Evolutionary conservation across 2,113 vertebrate species (phyloP).

Genomic region (Ailuropoda melanoleuca): DNA sequence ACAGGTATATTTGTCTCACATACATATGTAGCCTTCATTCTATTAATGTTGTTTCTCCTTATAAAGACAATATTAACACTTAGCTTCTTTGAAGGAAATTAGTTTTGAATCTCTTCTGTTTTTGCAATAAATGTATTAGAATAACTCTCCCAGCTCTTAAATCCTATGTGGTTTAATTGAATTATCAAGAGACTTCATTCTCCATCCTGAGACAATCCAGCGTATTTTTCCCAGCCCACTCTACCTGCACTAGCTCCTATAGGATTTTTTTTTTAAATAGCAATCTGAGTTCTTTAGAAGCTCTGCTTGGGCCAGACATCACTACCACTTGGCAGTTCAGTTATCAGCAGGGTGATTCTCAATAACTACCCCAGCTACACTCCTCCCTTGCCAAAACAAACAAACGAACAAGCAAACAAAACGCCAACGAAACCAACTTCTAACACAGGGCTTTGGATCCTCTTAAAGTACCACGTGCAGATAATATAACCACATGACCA

Average conservation of each 20-base stretch:
- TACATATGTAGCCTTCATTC: background rate
- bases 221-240: background rate
- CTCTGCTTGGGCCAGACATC: background rate
- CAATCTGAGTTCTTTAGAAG: background rate
- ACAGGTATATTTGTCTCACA: background rate
- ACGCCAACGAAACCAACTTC: background rate
- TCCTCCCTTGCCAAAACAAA: background rate
- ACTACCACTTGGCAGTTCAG: background rate
- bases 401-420: background rate
- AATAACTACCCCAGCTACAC: background rate
- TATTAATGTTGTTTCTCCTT: background rate
- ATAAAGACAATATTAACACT: background rate
- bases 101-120: background rate
- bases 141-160: background rate
- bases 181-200: background rate
- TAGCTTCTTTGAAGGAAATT: slow-evolving; percentile 13
- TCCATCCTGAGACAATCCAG: background rate
- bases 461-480: background rate
- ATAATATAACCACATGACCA: slow-evolving; percentile 33
- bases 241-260: background rate
- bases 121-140: background rate
- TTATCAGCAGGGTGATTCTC: background rate
- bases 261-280: background rate
- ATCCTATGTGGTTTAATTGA: background rate
- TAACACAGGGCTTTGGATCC: background rate